phyloP scores from a whole-genome alignment of 2,888 invertebrate species.

The Dinocampus coccinellae region DNA sequence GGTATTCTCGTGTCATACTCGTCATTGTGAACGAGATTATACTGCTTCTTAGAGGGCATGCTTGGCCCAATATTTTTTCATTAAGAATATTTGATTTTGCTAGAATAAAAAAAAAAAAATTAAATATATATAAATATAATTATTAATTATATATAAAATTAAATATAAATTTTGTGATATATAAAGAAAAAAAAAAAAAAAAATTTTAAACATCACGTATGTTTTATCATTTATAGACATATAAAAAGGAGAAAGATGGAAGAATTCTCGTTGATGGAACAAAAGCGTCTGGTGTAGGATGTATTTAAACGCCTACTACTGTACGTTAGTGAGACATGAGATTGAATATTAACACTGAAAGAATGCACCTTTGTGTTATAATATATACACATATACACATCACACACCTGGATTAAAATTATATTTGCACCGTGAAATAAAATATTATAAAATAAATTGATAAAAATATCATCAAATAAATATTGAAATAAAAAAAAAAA shows the following conservation, averaged over 20 bases:
- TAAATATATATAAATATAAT: background rate
- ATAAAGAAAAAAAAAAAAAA: background rate
- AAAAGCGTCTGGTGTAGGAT: slow-evolving; percentile 10
- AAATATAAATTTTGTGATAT: slow-evolving; percentile 6
- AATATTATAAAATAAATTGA: background rate
- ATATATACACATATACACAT: too few relatives aligned
- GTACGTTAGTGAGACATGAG: slow-evolving; percentile 15
- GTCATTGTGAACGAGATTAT: slow-evolving; percentile 96
- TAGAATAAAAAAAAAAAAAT: slow-evolving; percentile 51
- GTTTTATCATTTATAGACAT: background rate
- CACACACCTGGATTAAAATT: slow-evolving; percentile 38
- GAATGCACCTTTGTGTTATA: slow-evolving; percentile 43
- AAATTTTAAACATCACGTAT: background rate
- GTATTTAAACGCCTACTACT: too few relatives aligned
- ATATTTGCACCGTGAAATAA: slow-evolving; percentile 28
- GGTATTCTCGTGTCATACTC: slow-evolving; percentile 96
- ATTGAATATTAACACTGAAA: slow-evolving; percentile 40
- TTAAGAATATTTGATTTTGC: slow-evolving; percentile 63
- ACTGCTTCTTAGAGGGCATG: slow-evolving; percentile 91
- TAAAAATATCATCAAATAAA: background rate
- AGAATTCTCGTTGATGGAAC: background rate
- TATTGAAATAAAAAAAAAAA: background rate
- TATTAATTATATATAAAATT: slow-evolving; percentile 3
- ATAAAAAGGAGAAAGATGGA: background rate
- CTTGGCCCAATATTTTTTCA: slow-evolving; percentile 69